Conservation (phyloP, 2,113 vertebrate species). For the Melanerpes formicivorus region DNA sequence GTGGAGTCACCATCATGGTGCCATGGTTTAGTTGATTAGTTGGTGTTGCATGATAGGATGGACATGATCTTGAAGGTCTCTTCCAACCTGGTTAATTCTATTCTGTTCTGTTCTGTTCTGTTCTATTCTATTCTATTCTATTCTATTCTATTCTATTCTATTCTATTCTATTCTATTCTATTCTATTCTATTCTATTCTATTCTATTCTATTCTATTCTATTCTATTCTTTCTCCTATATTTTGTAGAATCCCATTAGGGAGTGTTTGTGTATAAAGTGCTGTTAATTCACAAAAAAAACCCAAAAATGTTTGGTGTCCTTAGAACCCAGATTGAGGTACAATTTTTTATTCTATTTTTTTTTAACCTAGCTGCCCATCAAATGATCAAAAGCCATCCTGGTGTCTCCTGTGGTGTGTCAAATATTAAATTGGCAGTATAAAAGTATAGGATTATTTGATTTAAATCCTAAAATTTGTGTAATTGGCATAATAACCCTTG, state of each 20-base stretch:
- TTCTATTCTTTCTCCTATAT: not conserved
- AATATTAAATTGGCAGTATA: not conserved
- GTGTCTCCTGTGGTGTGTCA: not conserved
- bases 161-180: too few relatives aligned
- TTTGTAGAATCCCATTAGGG: not conserved
- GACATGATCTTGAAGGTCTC: too few relatives aligned
- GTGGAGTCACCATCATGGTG: too few relatives aligned
- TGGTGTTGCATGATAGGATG: too few relatives aligned
- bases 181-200: too few relatives aligned
- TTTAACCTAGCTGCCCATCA: not conserved
- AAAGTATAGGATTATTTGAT: not conserved
- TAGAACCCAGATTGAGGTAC: not conserved
- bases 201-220: too few relatives aligned
- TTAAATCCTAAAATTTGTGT: not conserved
- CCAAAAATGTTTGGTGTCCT: not conserved
- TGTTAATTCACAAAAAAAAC: not conserved
- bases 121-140: too few relatives aligned
- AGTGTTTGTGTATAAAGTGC: not conserved
- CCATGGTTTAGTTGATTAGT: too few relatives aligned
- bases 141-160: not conserved
- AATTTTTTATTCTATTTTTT: rapidly evolving
- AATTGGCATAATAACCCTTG: not conserved
- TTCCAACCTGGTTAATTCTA: too few relatives aligned
- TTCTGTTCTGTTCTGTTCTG: too few relatives aligned
- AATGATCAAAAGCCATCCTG: not conserved